Evolutionary conservation across 2,113 vertebrate genomes (phyloP), one percentile per base, ranked within the genome.

Genomic region (Trichechus manatus): DNA sequence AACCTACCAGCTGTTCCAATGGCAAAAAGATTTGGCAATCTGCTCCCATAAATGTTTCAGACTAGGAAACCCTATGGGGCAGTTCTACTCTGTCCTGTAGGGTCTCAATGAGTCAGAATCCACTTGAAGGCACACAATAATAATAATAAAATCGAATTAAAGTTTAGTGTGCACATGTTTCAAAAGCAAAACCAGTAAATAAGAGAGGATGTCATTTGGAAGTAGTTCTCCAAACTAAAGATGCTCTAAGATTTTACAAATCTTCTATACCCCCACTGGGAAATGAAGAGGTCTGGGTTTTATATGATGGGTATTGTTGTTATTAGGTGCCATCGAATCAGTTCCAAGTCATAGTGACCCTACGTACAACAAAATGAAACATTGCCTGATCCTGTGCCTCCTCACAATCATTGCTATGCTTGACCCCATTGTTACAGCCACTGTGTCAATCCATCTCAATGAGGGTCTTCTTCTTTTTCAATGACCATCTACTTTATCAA

Each of bases 151-250:
- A n/a, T 53, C n/a, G 36, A 68, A 31, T 89, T 92, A 59, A 64
- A 2, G 3, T 61, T 91, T 63, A n/a, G 39, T 5, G 5, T 59
- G n/a, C 29, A 10, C 39, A 53, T 44, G 10, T 80, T 94, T 89
- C 53, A 53, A 84, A 95, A 61, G 17, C 53, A 96, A 92, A 96
- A 47, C 8, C 25, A 11, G 42, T 70, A 82, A 74, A 50, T 42
- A 36, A 2, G 3, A 83, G 27, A 61, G 23, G 75, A 50, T 27
- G 27, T 19, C 42, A 77, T 79, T 56, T 96, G 79, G n/a, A 90
- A 93, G 47, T 20, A 61, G 59, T 91, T 82, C 27, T 82, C 36
- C 29, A 56, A 82, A 92, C 82, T 47, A 88, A 79, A 79, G 47
- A 14, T 31, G 72, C 59, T 66, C 15, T 36, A 85, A 72, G 66